phyloP scores from a whole-genome alignment of 2,888 invertebrate genomes.

The Microdon myrmicae region DNA sequence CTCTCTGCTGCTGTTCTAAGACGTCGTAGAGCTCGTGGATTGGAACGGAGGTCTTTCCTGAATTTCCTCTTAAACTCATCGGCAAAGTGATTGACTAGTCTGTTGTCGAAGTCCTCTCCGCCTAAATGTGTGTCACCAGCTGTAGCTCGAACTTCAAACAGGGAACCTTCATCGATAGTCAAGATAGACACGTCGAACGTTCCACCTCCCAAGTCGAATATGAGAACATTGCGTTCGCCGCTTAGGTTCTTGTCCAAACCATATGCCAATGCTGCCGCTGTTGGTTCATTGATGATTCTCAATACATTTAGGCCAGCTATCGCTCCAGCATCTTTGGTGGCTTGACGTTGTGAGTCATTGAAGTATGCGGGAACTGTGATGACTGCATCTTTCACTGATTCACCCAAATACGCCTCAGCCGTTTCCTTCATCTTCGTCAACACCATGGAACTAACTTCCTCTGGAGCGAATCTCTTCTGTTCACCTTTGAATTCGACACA shows the following conservation, averaged over 20 bases:
- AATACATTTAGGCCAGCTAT: slow-evolving; percentile 88
- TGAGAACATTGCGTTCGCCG: slow-evolving; percentile 81
- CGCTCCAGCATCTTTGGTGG: slow-evolving; percentile 91
- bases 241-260: slow-evolving; percentile 84
- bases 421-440: slow-evolving; percentile 91
- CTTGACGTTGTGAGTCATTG: slow-evolving; percentile 86
- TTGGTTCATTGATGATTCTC: slow-evolving; percentile 91
- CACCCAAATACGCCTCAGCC: slow-evolving; percentile 85
- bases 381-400: slow-evolving; percentile 83
- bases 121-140: slow-evolving; percentile 92
- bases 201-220: slow-evolving; percentile 73
- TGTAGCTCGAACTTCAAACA: slow-evolving; percentile 91
- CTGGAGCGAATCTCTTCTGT: slow-evolving; percentile 84
- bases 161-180: slow-evolving; percentile 86
- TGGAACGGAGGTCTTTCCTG: slow-evolving; percentile 74
- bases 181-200: slow-evolving; percentile 94
- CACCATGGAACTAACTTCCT: slow-evolving; percentile 90
- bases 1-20: slow-evolving; percentile 78
- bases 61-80: slow-evolving; percentile 84
- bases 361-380: slow-evolving; percentile 90
- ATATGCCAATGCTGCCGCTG: slow-evolving; percentile 88
- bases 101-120: slow-evolving; percentile 88
- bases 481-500: slow-evolving; percentile 87
- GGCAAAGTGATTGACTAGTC: slow-evolving; percentile 85
- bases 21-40: slow-evolving; percentile 73